Conservation (phyloP, 2,888 invertebrate genomes). For the Lamproptera curius region DNA sequence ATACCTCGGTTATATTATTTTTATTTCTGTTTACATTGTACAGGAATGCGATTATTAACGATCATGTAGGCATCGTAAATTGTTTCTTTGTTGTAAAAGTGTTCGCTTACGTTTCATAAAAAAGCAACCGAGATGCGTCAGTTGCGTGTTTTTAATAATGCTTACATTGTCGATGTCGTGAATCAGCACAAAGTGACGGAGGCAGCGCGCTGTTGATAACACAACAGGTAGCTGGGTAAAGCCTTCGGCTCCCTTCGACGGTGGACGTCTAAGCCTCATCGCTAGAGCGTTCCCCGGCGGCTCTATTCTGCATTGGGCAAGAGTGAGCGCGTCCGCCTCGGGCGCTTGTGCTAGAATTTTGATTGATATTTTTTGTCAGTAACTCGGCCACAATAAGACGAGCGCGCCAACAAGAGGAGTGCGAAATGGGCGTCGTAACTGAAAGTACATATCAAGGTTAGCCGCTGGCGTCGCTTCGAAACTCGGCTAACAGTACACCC, state of each 20-base stretch:
- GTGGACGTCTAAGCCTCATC: slow-evolving; percentile 26
- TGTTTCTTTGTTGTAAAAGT: not conserved
- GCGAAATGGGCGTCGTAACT: slow-evolving; percentile 74
- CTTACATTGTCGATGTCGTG: slow-evolving; percentile 20
- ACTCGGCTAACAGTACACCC: slow-evolving; percentile 73
- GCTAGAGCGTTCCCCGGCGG: slow-evolving; percentile 46
- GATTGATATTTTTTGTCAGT: slow-evolving; percentile 77
- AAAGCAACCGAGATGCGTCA: not conserved
- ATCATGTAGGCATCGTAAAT: not conserved
- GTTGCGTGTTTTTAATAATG: slow-evolving; percentile 19
- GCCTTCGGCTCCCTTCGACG: slow-evolving; percentile 27
- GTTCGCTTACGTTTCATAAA: slow-evolving; percentile 4
- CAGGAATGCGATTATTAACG: too few relatives aligned
- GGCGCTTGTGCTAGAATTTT: slow-evolving; percentile 77
- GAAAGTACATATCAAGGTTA: slow-evolving; percentile 74
- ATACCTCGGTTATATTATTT: too few relatives aligned
- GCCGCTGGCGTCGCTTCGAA: slow-evolving; percentile 61
- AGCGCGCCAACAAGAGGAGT: slow-evolving; percentile 74
- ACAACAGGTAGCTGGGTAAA: slow-evolving; percentile 1
- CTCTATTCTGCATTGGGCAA: slow-evolving; percentile 47
- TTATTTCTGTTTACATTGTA: too few relatives aligned
- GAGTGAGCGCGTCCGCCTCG: slow-evolving; percentile 57
- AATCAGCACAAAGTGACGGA: slow-evolving; percentile 18
- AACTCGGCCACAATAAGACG: slow-evolving; percentile 75
- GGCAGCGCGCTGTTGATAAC: slow-evolving; percentile 8